Conservation (phyloP, 2,888 invertebrate species). For the Eupelmus urozonus region DNA sequence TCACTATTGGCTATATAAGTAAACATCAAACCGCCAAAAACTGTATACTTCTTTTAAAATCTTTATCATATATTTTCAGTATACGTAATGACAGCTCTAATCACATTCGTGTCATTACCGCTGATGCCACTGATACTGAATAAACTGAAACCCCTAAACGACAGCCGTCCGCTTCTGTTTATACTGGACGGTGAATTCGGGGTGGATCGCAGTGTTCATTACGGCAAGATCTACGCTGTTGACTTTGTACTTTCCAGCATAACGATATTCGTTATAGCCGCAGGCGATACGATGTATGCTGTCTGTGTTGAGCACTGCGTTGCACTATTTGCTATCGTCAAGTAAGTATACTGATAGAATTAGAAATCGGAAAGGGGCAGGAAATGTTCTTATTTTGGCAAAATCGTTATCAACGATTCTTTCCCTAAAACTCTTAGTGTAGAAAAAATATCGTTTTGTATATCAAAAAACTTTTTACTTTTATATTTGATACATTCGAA, state of each 20-base stretch:
- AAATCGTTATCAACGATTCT: too few relatives aligned
- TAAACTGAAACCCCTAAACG: slow-evolving; percentile 1
- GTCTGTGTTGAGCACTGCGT: slow-evolving; percentile 33
- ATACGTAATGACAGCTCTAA: not conserved
- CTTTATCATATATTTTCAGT: too few relatives aligned
- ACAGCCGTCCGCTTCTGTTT: not conserved
- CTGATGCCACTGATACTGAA: not conserved
- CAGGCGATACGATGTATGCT: slow-evolving; percentile 20
- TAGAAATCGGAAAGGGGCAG: too few relatives aligned
- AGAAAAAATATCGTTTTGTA: too few relatives aligned
- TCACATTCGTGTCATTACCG: not conserved
- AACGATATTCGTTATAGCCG: not conserved
- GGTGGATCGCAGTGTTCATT: not conserved
- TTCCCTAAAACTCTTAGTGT: too few relatives aligned
- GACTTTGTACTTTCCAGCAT: not conserved
- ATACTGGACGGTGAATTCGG: slow-evolving; percentile 13
- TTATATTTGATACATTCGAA: too few relatives aligned
- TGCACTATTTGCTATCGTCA: slow-evolving; percentile 22
- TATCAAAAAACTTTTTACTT: too few relatives aligned
- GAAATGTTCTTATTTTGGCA: too few relatives aligned
- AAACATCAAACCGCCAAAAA: too few relatives aligned
- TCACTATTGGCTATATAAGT: slow-evolving; percentile 34
- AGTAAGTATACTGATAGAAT: too few relatives aligned
- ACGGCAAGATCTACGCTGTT: not conserved
- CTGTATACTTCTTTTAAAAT: too few relatives aligned